Conservation (phyloP, 2,888 invertebrate species). For the Nomada ferruginata region DNA sequence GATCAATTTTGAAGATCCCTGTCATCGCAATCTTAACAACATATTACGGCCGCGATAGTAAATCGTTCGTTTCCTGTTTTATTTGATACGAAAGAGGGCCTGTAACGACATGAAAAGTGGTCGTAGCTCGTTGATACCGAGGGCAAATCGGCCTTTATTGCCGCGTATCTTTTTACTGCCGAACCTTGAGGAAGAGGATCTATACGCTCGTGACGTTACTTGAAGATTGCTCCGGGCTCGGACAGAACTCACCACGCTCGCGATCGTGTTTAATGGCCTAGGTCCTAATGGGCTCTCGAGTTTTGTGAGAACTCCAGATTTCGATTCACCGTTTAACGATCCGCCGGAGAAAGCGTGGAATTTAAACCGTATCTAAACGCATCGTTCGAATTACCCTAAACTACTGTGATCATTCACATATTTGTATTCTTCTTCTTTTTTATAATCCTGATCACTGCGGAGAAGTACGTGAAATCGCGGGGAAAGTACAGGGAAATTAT, state of each 20-base stretch:
- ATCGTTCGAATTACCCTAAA: constrained; percentile 4
- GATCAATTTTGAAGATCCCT: constrained; percentile 31
- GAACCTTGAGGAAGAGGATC: constrained; percentile 31
- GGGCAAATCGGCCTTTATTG: constrained; percentile 50
- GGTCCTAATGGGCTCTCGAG: constrained; percentile 19
- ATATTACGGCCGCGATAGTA: constrained; percentile 33
- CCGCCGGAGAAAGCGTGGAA: constrained; percentile 19
- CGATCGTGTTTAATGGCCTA: constrained; percentile 34
- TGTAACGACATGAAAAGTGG: constrained; percentile 52
- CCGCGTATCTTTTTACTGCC: constrained; percentile 53
- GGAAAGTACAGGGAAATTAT: too few species aligned
- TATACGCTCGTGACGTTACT: constrained; percentile 32
- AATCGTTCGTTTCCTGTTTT: constrained; percentile 46
- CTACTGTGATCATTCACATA: neutral
- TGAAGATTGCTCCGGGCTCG: constrained; percentile 23
- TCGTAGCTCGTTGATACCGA: constrained; percentile 29
- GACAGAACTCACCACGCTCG: constrained; percentile 30
- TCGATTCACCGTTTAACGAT: constrained; percentile 15
- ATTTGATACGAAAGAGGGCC: constrained; percentile 40
- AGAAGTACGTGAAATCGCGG: neutral
- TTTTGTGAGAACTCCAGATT: constrained; percentile 16
- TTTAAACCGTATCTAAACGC: constrained; percentile 23
- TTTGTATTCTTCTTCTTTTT: too few species aligned
- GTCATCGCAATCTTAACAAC: constrained; percentile 32
- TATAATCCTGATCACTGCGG: neutral